phyloP scores from a whole-genome alignment of 2,797 vertebrate species.

The Jordanella pulchra region DNA sequence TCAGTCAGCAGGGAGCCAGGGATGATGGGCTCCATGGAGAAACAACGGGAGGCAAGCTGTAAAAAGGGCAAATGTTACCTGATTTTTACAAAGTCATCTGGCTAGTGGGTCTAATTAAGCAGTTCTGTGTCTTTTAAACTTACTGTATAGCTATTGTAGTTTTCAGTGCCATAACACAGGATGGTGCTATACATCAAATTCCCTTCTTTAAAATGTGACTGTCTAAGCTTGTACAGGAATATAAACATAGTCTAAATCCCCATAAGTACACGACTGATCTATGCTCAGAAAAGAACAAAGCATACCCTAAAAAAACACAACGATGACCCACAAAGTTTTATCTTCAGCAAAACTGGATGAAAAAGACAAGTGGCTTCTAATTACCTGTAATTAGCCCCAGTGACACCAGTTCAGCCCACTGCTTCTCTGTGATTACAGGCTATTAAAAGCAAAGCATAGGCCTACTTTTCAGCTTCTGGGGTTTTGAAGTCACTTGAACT shows the following conservation, averaged over 20 bases:
- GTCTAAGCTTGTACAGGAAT: background rate
- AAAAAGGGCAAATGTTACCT: no score
- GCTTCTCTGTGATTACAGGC: constrained; percentile 63
- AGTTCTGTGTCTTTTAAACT: no score
- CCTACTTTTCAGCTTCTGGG: constrained; percentile 30
- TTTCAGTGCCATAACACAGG: no score
- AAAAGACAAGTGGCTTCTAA: constrained; percentile 84
- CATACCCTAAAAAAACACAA: constrained; percentile 63
- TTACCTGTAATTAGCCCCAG: constrained; percentile 86
- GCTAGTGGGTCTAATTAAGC: background rate
- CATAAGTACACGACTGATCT: constrained; percentile 41
- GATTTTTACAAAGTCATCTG: background rate
- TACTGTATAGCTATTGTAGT: no score
- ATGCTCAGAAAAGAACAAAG: constrained; percentile 54
- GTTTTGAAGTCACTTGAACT: constrained; percentile 20
- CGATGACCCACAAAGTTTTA: constrained; percentile 65
- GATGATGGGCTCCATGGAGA: background rate
- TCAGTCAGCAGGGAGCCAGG: background rate
- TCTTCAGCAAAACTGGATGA: constrained; percentile 74
- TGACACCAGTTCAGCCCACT: constrained; percentile 66
- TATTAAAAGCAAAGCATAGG: constrained; percentile 49
- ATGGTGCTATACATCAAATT: background rate
- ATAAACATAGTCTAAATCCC: background rate
- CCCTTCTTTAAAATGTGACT: background rate
- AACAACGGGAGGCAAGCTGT: background rate